Percentiles rank a stretch among this genome's conserved stretches.
These are phyloP conservation scores for Chlorocebus sabaeus DNA, from an alignment of 2,113 vertebrate species.

Conservation along the genomic window DNA sequence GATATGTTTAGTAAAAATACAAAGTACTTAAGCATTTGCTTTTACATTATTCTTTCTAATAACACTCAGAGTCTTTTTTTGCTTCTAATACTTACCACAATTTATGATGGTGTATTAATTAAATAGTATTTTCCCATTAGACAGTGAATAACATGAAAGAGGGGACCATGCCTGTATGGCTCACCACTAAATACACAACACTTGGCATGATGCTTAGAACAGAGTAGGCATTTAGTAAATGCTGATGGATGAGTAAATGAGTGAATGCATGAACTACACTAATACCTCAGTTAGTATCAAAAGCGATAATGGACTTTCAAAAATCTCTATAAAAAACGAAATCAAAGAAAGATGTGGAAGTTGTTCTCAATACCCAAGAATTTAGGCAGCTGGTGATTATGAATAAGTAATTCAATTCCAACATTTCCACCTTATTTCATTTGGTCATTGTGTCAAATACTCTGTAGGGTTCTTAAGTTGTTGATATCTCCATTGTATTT, in stretches of 20 bases:
- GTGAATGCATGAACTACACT: background rate
- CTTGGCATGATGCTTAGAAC: background rate
- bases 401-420: background rate
- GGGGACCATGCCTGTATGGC: background rate
- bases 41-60: background rate
- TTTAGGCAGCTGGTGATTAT: background rate
- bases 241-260: background rate
- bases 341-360: background rate
- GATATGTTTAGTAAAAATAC: background rate
- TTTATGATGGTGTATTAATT: background rate
- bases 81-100: background rate
- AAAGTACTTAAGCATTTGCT: background rate
- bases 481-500: background rate
- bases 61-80: background rate
- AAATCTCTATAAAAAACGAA: background rate
- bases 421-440: background rate
- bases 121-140: background rate
- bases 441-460: background rate
- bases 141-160: background rate
- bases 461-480: background rate
- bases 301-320: background rate
- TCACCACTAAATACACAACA: background rate
- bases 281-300: background rate
- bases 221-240: background rate
- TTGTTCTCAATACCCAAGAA: background rate